These are phyloP conservation scores for Adela reaumurella DNA, from an alignment of 2,888 invertebrate genomes.

Conservation along the genomic window DNA sequence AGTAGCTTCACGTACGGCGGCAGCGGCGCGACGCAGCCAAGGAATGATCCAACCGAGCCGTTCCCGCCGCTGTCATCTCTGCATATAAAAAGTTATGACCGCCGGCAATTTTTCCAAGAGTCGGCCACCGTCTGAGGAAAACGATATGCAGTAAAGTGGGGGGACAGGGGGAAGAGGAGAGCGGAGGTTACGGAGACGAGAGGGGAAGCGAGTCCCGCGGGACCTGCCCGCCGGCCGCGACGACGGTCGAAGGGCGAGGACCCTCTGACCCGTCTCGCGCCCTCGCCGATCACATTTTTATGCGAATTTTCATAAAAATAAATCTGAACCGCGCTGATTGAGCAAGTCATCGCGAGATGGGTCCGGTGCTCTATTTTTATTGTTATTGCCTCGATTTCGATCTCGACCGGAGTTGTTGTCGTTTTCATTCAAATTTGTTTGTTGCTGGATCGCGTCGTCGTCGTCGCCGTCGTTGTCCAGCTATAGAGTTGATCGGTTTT, in stretches of 20 bases:
- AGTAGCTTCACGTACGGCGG: conserved; percentile 16
- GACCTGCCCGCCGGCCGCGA: conserved; percentile 29
- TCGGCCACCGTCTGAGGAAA: conserved; percentile 33
- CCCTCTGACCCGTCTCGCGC: background rate
- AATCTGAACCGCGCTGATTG: conserved; percentile 54
- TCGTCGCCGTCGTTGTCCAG: too few species aligned
- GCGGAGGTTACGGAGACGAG: conserved; percentile 16
- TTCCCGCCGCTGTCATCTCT: conserved; percentile 54
- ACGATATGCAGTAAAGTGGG: conserved; percentile 52
- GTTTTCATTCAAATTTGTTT: background rate
- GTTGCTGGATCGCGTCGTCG: background rate
- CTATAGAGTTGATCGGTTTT: too few species aligned
- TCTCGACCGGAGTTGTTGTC: background rate
- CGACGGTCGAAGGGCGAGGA: background rate
- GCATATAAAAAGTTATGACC: conserved; percentile 58
- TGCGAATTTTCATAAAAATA: conserved; percentile 59
- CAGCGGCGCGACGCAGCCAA: too few species aligned
- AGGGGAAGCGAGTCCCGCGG: conserved; percentile 48
- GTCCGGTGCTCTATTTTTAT: conserved; percentile 41
- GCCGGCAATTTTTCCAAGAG: conserved; percentile 48
- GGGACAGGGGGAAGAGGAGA: background rate
- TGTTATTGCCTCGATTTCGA: conserved; percentile 37
- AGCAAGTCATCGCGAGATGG: conserved; percentile 40
- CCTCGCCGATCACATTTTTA: conserved; percentile 25
- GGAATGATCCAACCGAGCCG: conserved; percentile 24